phyloP scores from a whole-genome alignment of 1,140 invertebrate genomes.

The Orussus abietinus region DNA sequence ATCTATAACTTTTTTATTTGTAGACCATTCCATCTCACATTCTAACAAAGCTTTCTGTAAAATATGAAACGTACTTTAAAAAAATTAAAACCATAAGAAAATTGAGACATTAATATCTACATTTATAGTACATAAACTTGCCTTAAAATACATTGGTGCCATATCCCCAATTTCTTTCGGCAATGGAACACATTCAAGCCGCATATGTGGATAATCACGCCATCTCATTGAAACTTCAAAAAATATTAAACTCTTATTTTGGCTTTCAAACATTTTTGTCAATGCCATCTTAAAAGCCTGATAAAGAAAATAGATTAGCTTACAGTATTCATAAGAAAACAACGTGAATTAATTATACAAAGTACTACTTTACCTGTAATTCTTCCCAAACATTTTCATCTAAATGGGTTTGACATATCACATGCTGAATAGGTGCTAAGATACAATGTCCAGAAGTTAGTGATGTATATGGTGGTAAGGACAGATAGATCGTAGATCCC shows the following conservation, averaged over 20 bases:
- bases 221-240: constrained; percentile 82
- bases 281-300: constrained; percentile 71
- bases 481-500: constrained; percentile 77
- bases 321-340: no score
- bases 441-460: constrained; percentile 85
- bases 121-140: constrained; percentile 27
- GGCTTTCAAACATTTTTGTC: constrained; percentile 70
- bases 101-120: neutral
- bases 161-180: constrained; percentile 75
- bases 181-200: constrained; percentile 84
- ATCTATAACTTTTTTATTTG: constrained; percentile 93
- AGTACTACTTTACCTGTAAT: constrained; percentile 68
- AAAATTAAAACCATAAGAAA: constrained; percentile 1
- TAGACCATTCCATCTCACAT: constrained; percentile 90
- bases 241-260: constrained; percentile 81
- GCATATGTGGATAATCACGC: constrained; percentile 77
- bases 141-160: constrained; percentile 94
- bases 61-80: constrained; percentile 15
- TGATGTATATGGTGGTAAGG: constrained; percentile 73
- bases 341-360: no score
- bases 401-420: constrained; percentile 69
- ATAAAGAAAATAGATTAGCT: constrained; percentile 31
- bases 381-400: constrained; percentile 95
- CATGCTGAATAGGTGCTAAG: constrained; percentile 81
- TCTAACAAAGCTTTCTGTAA: constrained; percentile 87